A percentile compares a stretch with the other conserved stretches of the same genome.
These are phyloP conservation scores for Podargus strigoides DNA, from an alignment of 2,797 vertebrate species.

Conservation along the genomic window DNA sequence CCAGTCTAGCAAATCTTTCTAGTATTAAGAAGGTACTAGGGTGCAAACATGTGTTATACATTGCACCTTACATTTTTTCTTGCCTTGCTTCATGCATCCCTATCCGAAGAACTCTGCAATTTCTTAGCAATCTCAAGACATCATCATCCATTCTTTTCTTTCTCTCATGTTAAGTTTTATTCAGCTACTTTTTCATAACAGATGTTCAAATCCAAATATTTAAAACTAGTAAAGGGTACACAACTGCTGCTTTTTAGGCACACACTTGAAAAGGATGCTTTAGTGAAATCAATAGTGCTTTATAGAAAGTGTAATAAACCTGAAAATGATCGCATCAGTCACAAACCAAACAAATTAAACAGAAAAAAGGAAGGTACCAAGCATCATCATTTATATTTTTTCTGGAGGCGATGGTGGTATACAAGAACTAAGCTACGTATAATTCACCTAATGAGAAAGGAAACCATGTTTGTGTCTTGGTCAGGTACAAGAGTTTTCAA, in stretches of 20 bases:
- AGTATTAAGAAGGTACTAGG: background rate
- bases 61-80: background rate
- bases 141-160: background rate
- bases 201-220: background rate
- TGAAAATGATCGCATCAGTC: background rate
- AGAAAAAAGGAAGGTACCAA: too few species aligned
- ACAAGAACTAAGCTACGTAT: background rate
- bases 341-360: background rate
- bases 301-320: background rate
- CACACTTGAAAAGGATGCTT: background rate
- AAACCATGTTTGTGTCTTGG: background rate
- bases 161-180: background rate
- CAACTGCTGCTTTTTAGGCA: background rate
- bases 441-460: background rate
- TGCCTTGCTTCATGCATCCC: background rate
- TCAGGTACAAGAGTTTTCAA: background rate
- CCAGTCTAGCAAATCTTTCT: background rate
- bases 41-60: fast-evolving
- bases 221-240: background rate
- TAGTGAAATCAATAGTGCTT: background rate
- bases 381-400: too few species aligned
- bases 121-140: background rate
- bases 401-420: too few species aligned
- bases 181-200: background rate
- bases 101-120: background rate